phyloP scores from a whole-genome alignment of 2,113 vertebrate genomes.

The Motacilla alba region DNA sequence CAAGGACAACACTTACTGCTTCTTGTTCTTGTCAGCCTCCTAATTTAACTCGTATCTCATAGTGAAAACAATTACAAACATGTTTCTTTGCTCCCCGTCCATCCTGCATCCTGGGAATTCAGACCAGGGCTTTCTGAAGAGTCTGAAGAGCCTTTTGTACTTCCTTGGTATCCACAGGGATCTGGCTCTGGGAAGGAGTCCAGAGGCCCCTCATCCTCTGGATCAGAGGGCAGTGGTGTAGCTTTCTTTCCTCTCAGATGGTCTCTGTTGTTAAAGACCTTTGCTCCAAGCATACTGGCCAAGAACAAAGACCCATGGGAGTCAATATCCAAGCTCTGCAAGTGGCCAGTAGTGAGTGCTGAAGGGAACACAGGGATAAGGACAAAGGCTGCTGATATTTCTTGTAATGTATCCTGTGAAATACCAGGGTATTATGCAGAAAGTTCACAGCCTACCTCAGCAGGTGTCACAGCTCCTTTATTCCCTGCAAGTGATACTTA shows the following conservation, averaged over 20 bases:
- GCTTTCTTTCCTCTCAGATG: not conserved
- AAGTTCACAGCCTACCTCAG: not conserved
- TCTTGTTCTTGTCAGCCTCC: not conserved
- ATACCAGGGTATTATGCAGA: not conserved
- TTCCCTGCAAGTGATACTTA: not conserved
- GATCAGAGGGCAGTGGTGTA: not conserved
- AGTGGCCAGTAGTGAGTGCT: not conserved
- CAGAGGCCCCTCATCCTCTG: not conserved
- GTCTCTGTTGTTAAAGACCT: not conserved
- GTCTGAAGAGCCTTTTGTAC: not conserved
- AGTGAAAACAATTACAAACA: not conserved
- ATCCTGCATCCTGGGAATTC: not conserved
- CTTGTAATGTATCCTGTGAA: not conserved
- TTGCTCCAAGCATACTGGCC: not conserved
- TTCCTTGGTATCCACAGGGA: not conserved
- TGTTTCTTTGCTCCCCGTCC: not conserved
- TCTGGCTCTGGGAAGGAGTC: not conserved
- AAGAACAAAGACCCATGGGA: not conserved
- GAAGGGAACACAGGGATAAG: not conserved
- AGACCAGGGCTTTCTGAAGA: not conserved
- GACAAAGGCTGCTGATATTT: not conserved
- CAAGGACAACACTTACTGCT: not conserved
- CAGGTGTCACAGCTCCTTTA: not conserved
- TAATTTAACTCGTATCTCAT: not conserved
- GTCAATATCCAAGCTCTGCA: not conserved